These are phyloP conservation scores for Intellagama lesueurii DNA, from an alignment of 2,797 vertebrate genomes.

Conservation along the genomic window DNA sequence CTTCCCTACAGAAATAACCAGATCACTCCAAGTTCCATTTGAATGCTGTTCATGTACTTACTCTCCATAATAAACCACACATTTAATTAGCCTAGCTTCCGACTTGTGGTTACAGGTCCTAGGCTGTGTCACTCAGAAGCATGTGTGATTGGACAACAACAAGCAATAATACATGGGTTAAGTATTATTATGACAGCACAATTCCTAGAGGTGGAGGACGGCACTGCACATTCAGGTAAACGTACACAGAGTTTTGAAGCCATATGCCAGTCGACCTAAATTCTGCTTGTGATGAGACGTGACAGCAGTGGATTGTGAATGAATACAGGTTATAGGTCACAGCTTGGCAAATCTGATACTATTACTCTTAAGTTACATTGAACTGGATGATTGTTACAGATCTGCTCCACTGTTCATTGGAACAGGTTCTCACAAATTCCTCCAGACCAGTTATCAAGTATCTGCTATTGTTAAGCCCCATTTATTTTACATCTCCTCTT, in stretches of 20 bases:
- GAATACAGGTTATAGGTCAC: background rate
- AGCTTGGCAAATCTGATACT: background rate
- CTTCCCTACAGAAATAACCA: background rate
- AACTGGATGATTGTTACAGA: background rate
- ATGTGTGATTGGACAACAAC: background rate
- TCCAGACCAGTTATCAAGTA: background rate
- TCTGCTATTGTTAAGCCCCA: background rate
- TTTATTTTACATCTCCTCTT: background rate
- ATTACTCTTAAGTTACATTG: background rate
- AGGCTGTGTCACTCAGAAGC: background rate
- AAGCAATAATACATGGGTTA: no score
- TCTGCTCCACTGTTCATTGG: background rate
- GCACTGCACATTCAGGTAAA: background rate
- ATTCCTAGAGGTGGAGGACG: background rate
- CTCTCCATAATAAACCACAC: background rate
- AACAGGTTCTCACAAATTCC: background rate
- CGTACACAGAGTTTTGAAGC: background rate
- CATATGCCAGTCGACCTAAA: background rate
- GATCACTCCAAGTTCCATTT: background rate
- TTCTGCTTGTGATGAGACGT: background rate
- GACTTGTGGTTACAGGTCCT: background rate
- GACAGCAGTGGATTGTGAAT: background rate
- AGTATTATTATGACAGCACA: background rate
- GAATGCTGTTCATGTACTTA: background rate
- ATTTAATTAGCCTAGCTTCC: background rate